Evolutionary conservation across 1,140 invertebrate species (phyloP), one percentile per base, ranked within the genome.

Genomic region (Microplitis demolitor): DNA sequence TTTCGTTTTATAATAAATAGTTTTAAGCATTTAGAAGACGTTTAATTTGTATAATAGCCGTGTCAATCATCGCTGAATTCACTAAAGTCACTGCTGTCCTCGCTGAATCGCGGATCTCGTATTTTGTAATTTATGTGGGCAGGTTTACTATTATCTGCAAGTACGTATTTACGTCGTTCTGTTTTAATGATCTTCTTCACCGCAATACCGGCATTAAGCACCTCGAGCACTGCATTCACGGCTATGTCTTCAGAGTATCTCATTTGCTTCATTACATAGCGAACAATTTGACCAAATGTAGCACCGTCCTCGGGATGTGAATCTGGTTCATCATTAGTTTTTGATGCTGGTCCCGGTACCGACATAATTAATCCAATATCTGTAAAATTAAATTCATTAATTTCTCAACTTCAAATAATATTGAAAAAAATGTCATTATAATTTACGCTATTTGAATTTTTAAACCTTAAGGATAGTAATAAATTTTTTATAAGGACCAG

Each of bases 181-280:
- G 79, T 81, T 74, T 77, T 79, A 68, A 80, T 76, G 69, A 87
- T 86, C 73, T 69, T 84, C 70, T 76, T 71, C 31, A 82, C 62
- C 13, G 76, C 75, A 14, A 86, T 70, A 3, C 85, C 85, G 9
- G 71, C 37, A 34, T 80, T 76, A 8, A 87, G 76, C 16, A 85
- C 80, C 69, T 84, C 72, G 58, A 80, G 76, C 33, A 87, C 79
- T 73, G 74, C 70, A 24, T 75, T 75, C 11, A 78, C 73, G 0
- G 81, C 83, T 11, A 77, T 73, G 4, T 71, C 74, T 50, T 83
- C 74, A 11, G 79, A 78, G 39, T 82, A 71, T 8, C 78, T 73
- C 51, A 78, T 79, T 5, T 80, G 71, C 58, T 71, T 72, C 77
- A 83, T 45, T 31, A 87, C 85, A 68, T 86, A 79, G 3, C 72